Percentiles rank a stretch among this genome's conserved stretches.
phyloP scores from a whole-genome alignment of 2,797 vertebrate genomes.

The Otolemur crassicaudatus region DNA sequence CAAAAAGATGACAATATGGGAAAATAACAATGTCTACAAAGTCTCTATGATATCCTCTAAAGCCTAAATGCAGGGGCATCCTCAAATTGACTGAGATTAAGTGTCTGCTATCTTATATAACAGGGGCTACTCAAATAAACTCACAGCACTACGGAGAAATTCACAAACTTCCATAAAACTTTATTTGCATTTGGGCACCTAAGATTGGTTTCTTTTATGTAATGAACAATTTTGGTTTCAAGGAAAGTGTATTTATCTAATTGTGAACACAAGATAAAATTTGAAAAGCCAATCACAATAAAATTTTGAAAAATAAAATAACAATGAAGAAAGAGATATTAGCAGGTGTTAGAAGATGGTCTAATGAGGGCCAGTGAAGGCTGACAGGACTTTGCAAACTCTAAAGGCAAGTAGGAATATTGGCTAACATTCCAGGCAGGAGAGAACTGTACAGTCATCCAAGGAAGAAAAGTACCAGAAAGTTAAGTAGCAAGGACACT shows the following conservation, averaged over 20 bases:
- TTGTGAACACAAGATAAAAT: background rate
- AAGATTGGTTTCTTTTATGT: background rate
- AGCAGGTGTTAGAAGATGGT: background rate
- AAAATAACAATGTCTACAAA: background rate
- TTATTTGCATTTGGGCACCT: background rate
- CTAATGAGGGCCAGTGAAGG: background rate
- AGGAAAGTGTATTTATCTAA: background rate
- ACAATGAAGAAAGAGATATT: background rate
- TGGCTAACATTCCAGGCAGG: background rate
- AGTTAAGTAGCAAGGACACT: background rate
- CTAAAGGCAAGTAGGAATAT: background rate
- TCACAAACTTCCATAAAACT: background rate
- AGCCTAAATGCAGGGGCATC: background rate
- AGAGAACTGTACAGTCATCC: background rate
- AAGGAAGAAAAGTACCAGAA: background rate
- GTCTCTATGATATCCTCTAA: background rate
- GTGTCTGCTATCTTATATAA: background rate
- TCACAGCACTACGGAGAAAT: background rate
- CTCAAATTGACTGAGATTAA: background rate
- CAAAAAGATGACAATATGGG: background rate
- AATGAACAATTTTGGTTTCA: background rate
- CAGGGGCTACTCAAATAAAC: background rate
- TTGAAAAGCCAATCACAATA: constrained; percentile 3
- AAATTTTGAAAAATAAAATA: constrained; percentile 24
- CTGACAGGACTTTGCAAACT: background rate